phyloP scores from a whole-genome alignment of 2,797 vertebrate species.

The Liparis tanakae region DNA sequence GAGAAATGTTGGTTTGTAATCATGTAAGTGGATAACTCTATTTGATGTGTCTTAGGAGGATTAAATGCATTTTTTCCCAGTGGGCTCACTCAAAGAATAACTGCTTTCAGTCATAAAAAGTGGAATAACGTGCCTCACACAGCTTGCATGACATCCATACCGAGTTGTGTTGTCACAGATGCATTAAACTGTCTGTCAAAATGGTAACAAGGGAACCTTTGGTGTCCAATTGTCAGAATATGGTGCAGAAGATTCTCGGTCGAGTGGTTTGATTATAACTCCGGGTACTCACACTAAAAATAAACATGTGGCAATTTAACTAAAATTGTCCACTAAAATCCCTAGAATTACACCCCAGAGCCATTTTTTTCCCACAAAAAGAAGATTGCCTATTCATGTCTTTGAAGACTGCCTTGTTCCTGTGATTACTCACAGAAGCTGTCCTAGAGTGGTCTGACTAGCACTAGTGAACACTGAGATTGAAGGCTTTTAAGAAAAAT shows the following conservation, averaged over 20 bases:
- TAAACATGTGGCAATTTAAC: constrained; percentile 39
- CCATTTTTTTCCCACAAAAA: constrained; percentile 22
- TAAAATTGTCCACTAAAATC: constrained; percentile 39
- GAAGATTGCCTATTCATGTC: constrained; percentile 17
- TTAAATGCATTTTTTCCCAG: constrained; percentile 20
- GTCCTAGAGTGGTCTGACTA: constrained; percentile 44
- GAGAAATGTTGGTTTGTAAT: constrained; percentile 14
- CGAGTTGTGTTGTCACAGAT: constrained; percentile 15
- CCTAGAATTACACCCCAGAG: constrained; percentile 8
- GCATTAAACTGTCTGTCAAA: constrained; percentile 35
- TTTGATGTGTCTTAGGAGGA: constrained; percentile 22
- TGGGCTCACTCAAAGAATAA: constrained; percentile 10
- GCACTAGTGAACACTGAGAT: constrained; percentile 10
- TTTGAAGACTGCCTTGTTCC: constrained; percentile 28
- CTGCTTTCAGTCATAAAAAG: constrained; percentile 5
- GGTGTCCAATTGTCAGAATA: constrained; percentile 19
- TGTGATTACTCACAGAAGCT: constrained; percentile 36
- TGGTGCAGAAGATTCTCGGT: constrained; percentile 8
- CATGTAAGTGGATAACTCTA: background rate
- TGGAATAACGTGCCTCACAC: constrained; percentile 10
- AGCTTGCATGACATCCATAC: constrained; percentile 14
- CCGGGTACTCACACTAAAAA: constrained; percentile 29
- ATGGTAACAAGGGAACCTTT: constrained; percentile 36
- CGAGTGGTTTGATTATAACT: constrained; percentile 48
- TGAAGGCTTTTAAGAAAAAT: constrained; percentile 64